Evolutionary conservation across 2,797 vertebrate genomes (phyloP), one percentile per base, ranked within the genome.

Genomic region (Spheniscus humboldti): DNA sequence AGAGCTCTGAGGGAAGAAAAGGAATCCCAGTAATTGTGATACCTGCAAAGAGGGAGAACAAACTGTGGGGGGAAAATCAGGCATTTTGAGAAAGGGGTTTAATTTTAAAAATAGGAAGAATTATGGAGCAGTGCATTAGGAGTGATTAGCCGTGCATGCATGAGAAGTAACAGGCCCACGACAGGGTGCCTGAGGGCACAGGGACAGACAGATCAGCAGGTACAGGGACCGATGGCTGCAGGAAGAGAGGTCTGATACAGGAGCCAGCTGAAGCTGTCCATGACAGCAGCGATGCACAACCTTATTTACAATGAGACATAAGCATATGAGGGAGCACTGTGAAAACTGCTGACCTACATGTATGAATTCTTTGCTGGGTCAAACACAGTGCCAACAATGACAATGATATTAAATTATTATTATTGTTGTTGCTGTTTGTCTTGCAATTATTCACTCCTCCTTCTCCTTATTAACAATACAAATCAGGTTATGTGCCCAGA

Each of bases 1-100:
- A 96, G 94, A 89, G 92, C 88, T 84, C 74, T 78, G 94, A 86
- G 85, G 43, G 63, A 86, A 82, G 87, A 84, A 37, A 75, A 97
- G 59, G 95, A 96, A 96, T 94, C 91, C 84, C 74, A 95, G 73
- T 18, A 95, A 88, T 88, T 78, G 67, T 0, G 4, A 74, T 88
- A 92, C 84, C 37, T 92, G 64, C 57, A 60, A 45, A 86, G 48
- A 55, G 55, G 52, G 39, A 86, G 55, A 76, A 66, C 18, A 57
- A 75, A 35, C 22, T 37, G 9, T 9, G 10, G 24, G 23, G 7
- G 2, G 2, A 6, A 73, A 39, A 31, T 12, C 18, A 45, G 63
- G 48, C 27, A 22, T 62, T 82, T 82, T 64, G n/a, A 91, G 72
- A 64, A 53, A 86, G n/a, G 12, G n/a, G 18, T 52, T 52, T 47